Evolutionary conservation across 2,888 invertebrate genomes (phyloP), one percentile per base, ranked within the genome.

Genomic region (Charanyca ferruginea): DNA sequence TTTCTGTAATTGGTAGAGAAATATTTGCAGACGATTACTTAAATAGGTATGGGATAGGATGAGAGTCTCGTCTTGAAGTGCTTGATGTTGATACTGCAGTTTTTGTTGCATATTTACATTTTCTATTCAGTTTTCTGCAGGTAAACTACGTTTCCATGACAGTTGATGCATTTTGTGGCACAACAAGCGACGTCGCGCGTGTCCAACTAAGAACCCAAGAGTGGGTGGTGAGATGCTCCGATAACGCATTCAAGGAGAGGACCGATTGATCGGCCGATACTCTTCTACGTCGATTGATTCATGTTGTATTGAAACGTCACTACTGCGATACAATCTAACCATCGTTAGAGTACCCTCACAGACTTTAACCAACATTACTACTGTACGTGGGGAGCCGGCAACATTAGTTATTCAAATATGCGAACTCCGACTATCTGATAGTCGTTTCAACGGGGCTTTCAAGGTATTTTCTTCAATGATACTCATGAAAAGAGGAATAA

Each of bases 231-330:
- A 75, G 88, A 88, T 87, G 57, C 63, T 44, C 51, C 79, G 89
- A 89, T 89, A 89, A 79, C 79, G 73, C 80, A 77, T 78, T 74
- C 76, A 79, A 78, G 79, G 77, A 78, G 71, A 77, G 73, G 68
- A 74, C 76, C 83, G 87, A 87, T 88, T 87, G 90, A 91, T 89
- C 83, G 84, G 78, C 81, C 78, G 90, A 90, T 91, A 89, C 85
- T 85, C 85, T 80, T 82, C 80, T 85, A 84, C 82, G 86, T 85
- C 88, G 89, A 92, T 88, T 90, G 93, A 91, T 92, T 89, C 90
- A 89, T 86, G 90, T 89, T 88, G 94, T 95, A 95, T 95, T 95
- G 95, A 95, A 95, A 94, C 92, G 95, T 95, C 95, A 93, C 87
- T 86, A 84, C 71, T 74, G 75, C 74, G 95, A 95, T 95, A 93